Evolutionary conservation across 2,797 vertebrate species (phyloP), one percentile per base, ranked within the genome.

Genomic region (Myotis daubentonii): DNA sequence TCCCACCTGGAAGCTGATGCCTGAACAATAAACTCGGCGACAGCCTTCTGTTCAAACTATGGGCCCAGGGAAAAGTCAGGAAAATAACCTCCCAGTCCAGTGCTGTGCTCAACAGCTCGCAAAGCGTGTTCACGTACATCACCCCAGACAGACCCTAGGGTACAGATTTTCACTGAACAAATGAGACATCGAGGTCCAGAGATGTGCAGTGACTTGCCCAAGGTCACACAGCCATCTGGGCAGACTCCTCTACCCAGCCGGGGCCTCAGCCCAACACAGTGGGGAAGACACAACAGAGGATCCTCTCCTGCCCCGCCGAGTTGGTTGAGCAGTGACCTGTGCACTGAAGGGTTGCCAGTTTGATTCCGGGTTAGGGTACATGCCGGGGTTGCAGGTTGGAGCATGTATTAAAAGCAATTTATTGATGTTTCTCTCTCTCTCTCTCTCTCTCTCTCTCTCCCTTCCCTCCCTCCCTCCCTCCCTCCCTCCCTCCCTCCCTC

Each of bases 121-220:
- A 8, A 23, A 38, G 53, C 17, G 0, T 0, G 15, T 62, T 38
- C 60, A 36, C 22, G 2, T 11, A 1, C 28, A 22, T 13, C 1
- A 9, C 53, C 51, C 28, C 9, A 3, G 28, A 70, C 49, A 62
- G 81, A 72, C 19, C 47, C 44, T 19, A 17, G 74, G 17, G 38
- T 20, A 13, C 6, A 4, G 74, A 20, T 51, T 71, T 49, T 25
- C 74, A 12, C 0, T 1, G 23, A 94, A 41, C 41, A 57, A 78
- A 57, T 4, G 41, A 51, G n/a, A 38, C 28, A 28, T 19, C 16
- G 25, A 72, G 33, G 71, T 4, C 33, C 79, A 44, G 49, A 75
- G 47, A 74, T 66, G 36, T 17, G 17, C 28, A 89, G 30, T 1
- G 22, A 68, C 60, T 89, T 76, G 71, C 51, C 7, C 68, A 55